Evolutionary conservation across 2,888 invertebrate species (phyloP), one percentile per base, ranked within the genome.

Genomic region (Mylabris sibirica): DNA sequence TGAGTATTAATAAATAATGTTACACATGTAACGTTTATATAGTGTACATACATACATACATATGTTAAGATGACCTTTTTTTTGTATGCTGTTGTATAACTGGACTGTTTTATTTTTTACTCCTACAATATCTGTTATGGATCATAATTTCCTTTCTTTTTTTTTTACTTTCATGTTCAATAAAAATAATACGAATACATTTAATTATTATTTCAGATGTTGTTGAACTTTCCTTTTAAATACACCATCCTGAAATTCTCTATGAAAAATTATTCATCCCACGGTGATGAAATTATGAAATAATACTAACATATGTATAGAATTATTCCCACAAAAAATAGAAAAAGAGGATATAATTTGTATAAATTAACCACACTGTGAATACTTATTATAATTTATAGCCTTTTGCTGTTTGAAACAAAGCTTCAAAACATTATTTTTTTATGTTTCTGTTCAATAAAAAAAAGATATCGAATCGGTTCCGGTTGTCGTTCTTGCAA

Each of bases 61-160:
- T 53, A 24, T 53, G 53, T 53, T 53, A 24, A 53, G 53, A 53
- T 53, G 53, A 24, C 53, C 53, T 53, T 53, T 53, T 53, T 53
- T 53, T 53, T 49, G 49, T 49, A 49, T n/a, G 49, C 20, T 20
- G 49, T 49, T 53, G 53, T 53, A 53, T 53, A 53, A 53, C 8
- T 17, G 17, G 9, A 20, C 53, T 24, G 53, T 53, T 53, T 44
- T 44, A 12, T 14, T 14, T 49, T 49, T 49, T 9, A 17, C 3
- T 44, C 8, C 49, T 53, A 24, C 49, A 53, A 24, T 53, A 53
- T 53, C 53, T 53, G 53, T 53, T 53, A 22, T 53, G 53, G 53
- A 53, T 44, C 41, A 49, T 17, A 20, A 9, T 20, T 49, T 53
- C 11, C 22, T 24, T 24, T 53, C 22, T 22, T 53, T 53, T 53